phyloP scores from a whole-genome alignment of 92 coral and sea anemone species.

The Porites evermanni region DNA sequence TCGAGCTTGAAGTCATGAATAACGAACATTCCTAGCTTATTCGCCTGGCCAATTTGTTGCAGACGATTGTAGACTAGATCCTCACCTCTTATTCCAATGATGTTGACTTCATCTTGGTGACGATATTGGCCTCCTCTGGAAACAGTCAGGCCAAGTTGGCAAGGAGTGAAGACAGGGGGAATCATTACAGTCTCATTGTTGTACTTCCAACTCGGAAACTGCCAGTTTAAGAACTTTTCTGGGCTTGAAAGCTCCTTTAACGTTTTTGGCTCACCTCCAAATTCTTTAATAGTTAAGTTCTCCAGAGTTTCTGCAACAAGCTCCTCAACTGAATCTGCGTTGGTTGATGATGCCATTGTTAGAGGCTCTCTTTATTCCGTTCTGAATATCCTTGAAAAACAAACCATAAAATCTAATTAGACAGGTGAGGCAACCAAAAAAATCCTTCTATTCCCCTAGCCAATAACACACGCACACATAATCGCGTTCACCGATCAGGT shows the following conservation, averaged over 20 bases:
- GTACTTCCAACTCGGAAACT: slow-evolving; percentile 54
- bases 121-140: slow-evolving; percentile 23
- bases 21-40: slow-evolving; percentile 58
- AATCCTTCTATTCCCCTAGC: background rate
- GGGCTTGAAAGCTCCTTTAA: slow-evolving; percentile 31
- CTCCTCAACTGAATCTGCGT: background rate
- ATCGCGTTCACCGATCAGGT: no score
- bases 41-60: slow-evolving; percentile 26
- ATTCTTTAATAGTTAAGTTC: slow-evolving; percentile 5
- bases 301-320: background rate
- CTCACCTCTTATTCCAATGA: slow-evolving; percentile 42
- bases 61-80: slow-evolving; percentile 38
- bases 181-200: slow-evolving; percentile 57
- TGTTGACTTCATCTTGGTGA: slow-evolving; percentile 27
- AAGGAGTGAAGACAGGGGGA: slow-evolving; percentile 44
- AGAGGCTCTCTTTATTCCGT: background rate
- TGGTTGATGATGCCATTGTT: background rate
- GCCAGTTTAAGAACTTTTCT: slow-evolving; percentile 39
- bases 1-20: slow-evolving; percentile 46
- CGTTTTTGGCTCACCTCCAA: slow-evolving; percentile 20
- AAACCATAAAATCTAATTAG: background rate
- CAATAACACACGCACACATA: no score
- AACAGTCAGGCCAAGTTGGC: slow-evolving; percentile 13
- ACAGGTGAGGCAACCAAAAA: background rate
- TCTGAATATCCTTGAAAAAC: background rate